Base-by-base conservation (phyloP, 2,113 vertebrate genomes). In the Heterotis niloticus region DNA sequence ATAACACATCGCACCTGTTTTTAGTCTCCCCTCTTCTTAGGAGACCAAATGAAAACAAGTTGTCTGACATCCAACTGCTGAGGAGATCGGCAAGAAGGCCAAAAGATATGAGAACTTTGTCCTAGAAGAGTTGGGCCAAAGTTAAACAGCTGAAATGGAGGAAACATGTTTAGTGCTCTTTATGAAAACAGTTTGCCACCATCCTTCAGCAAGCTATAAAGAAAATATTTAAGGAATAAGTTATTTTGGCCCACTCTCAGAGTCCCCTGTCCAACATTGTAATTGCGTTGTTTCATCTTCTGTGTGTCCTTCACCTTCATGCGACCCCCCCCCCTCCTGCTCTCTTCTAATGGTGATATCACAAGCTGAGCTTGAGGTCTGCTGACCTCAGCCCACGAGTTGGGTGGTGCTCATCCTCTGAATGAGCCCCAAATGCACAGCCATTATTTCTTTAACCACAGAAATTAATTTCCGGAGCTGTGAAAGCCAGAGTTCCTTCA, bases 111-210 rank as follows among this genome's bases (percentile, higher is more conserved):
- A 73, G 78, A 68, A 68, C 81, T 82, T n/a, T 79, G 83, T 56
- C 74, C 68, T 74, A 59, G 75, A 82, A 79, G 65, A 74, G 76
- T 44, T 75, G 74, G 74, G 54, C 69, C 34, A 20, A 78, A 64
- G 60, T n/a, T 16, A 51, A 24, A 62, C 66, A 20, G n/a, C 18
- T 44, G 20, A 66, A 78, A 57, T 57, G 56, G 14, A 28, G 24
- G 78, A 26, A 70, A 26, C 20, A 10, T 26, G 18, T 26, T 65
- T 18, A n/a, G 83, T 75, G 23, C 82, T 66, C 83, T 85, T 86
- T 84, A 87, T 88, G 81, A 87, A 89, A 88, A 87, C 78, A 79
- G 80, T 86, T 71, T 74, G 83, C 78, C 83, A 78, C 75, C 83
- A 83, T 85, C 85, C 56, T 84, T 86, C 82, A 75, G 56, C 78